These are phyloP conservation scores for Drosophila antonietae DNA, from an alignment of 2,888 invertebrate genomes.

Conservation along the genomic window DNA sequence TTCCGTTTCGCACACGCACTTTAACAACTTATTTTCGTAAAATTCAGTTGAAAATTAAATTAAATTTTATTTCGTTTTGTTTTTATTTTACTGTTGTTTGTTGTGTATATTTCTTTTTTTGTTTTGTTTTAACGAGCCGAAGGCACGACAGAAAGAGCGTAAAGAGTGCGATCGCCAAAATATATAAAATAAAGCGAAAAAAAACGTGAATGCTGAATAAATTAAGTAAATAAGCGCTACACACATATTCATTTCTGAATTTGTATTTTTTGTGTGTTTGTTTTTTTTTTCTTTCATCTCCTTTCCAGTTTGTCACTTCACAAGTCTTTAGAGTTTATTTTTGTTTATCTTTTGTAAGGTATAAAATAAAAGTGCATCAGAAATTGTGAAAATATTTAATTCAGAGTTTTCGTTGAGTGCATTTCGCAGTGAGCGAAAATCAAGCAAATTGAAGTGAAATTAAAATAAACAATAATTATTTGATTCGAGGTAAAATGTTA, in stretches of 20 bases:
- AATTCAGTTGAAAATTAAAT: constrained; percentile 10
- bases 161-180: constrained; percentile 21
- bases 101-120: not conserved
- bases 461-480: too few species aligned
- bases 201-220: constrained; percentile 45
- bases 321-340: constrained; percentile 14
- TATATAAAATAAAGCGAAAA: constrained; percentile 8
- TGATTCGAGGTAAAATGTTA: not conserved
- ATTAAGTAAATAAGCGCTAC: constrained; percentile 41
- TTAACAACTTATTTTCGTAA: constrained; percentile 11
- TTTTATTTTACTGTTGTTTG: constrained; percentile 19
- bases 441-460: constrained; percentile 6
- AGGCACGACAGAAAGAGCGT: constrained; percentile 17
- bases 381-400: constrained; percentile 44
- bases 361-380: constrained; percentile 51
- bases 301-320: constrained; percentile 41
- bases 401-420: constrained; percentile 35
- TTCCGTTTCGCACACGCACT: constrained; percentile 24
- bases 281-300: not conserved
- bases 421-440: constrained; percentile 7
- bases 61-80: constrained; percentile 3
- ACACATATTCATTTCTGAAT: constrained; percentile 20
- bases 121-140: constrained; percentile 17
- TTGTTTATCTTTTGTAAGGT: constrained; percentile 24
- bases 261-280: not conserved